A percentile compares a stretch with the other conserved stretches of the same genome.
Evolutionary conservation across 2,113 vertebrate species (phyloP).

Genomic region (Sceloporus undulatus): DNA sequence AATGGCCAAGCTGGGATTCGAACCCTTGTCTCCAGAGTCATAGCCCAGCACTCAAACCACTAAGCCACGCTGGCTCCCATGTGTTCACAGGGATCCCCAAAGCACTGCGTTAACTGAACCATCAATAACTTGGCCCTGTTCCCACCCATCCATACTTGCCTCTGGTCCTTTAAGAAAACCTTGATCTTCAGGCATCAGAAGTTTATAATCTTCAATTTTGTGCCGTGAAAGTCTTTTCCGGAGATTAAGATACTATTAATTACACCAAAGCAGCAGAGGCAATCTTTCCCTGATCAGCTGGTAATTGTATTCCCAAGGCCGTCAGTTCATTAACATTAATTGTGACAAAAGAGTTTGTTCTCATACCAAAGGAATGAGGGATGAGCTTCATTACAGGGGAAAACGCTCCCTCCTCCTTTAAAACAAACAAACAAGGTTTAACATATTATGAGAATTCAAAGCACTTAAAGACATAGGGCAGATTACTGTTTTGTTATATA

Average conservation of each 20-base stretch:
- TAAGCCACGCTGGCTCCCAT: too few species aligned
- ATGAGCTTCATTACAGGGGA: not conserved
- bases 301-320: not conserved
- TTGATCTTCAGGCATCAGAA: not conserved
- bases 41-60: too few species aligned
- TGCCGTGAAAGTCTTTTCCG: not conserved
- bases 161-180: not conserved
- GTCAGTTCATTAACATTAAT: not conserved
- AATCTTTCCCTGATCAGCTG: not conserved
- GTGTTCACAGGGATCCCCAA: too few species aligned
- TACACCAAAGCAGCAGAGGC: not conserved
- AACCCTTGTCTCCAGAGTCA: too few species aligned
- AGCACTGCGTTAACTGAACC: too few species aligned
- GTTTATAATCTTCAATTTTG: not conserved
- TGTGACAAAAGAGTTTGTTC: constrained; percentile 11
- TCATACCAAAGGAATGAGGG: not conserved
- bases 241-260: not conserved
- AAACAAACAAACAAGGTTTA: not conserved
- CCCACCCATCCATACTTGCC: not conserved
- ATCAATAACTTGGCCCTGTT: too few species aligned
- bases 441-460: too few species aligned
- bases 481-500: not conserved
- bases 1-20: too few species aligned
- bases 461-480: too few species aligned
- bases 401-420: not conserved